Conservation (phyloP, 92 coral and sea anemone species). For the Phenganax marumi region DNA sequence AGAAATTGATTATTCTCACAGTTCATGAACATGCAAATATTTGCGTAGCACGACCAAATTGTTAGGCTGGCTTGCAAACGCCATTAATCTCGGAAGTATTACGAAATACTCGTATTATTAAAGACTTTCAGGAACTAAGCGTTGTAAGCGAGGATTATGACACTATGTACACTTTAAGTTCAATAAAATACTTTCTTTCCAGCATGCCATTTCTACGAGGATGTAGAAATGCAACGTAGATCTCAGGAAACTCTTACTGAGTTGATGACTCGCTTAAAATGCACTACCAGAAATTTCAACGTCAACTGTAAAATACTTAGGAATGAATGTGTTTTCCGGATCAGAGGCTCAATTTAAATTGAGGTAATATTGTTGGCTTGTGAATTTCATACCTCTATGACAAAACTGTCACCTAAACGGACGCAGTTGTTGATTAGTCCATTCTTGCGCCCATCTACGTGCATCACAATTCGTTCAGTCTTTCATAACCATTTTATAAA, state of each 20-base stretch:
- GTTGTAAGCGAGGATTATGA: neutral
- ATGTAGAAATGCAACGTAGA: neutral
- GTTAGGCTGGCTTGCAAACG: neutral
- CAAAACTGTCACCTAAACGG: too few species aligned
- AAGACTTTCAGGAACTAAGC: neutral
- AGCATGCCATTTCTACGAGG: neutral
- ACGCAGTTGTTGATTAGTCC: too few species aligned
- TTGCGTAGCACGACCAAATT: neutral
- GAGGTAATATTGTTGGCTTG: too few species aligned
- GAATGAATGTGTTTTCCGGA: too few species aligned
- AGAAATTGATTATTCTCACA: neutral
- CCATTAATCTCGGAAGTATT: slow-evolving; percentile 4
- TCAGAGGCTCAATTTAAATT: too few species aligned
- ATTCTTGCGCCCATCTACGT: too few species aligned
- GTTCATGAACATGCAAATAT: neutral
- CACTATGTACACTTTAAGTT: slow-evolving; percentile 4
- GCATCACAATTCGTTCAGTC: too few species aligned
- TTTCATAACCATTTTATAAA: too few species aligned
- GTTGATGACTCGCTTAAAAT: neutral
- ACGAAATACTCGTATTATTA: neutral
- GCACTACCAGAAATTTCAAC: neutral
- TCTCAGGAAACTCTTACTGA: neutral
- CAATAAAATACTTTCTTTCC: neutral
- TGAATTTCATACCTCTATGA: too few species aligned
- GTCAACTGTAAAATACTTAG: too few species aligned